phyloP scores from a whole-genome alignment of 2,113 vertebrate genomes.

The Sander vitreus region DNA sequence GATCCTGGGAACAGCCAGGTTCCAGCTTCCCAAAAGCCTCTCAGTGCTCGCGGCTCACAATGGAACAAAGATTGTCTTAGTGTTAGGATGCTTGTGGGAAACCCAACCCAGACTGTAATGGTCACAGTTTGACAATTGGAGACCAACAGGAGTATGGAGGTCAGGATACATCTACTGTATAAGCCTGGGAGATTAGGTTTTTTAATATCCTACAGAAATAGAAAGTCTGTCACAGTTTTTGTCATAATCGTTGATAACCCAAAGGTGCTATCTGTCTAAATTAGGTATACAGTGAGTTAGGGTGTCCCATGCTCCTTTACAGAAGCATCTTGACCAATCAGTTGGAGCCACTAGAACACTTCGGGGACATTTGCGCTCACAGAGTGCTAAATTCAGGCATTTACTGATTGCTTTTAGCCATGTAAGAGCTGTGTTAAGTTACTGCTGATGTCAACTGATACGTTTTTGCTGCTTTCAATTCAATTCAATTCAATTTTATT shows the following conservation, averaged over 20 bases:
- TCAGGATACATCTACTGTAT: conserved; percentile 29
- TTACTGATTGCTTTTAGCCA: background rate
- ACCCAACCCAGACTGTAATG: conserved; percentile 75
- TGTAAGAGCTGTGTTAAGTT: background rate
- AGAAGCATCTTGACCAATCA: background rate
- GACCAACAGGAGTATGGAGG: conserved; percentile 32
- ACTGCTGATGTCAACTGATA: background rate
- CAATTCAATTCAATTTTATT: no score
- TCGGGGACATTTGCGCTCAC: background rate
- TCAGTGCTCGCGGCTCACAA: conserved; percentile 65
- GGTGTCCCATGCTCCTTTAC: background rate
- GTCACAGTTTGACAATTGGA: conserved; percentile 59
- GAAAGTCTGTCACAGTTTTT: background rate
- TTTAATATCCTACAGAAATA: background rate
- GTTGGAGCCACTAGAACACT: background rate
- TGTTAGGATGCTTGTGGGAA: conserved; percentile 73
- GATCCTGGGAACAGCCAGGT: conserved; percentile 77
- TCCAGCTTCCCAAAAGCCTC: conserved; percentile 72
- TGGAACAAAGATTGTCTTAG: conserved; percentile 82
- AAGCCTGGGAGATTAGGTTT: conserved; percentile 20
- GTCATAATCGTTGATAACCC: background rate
- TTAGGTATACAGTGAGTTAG: background rate
- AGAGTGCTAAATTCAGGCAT: background rate
- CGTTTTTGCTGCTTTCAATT: background rate
- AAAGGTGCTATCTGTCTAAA: background rate